phyloP scores from a whole-genome alignment of 2,888 invertebrate genomes.

The Tetrapedia diversipes region DNA sequence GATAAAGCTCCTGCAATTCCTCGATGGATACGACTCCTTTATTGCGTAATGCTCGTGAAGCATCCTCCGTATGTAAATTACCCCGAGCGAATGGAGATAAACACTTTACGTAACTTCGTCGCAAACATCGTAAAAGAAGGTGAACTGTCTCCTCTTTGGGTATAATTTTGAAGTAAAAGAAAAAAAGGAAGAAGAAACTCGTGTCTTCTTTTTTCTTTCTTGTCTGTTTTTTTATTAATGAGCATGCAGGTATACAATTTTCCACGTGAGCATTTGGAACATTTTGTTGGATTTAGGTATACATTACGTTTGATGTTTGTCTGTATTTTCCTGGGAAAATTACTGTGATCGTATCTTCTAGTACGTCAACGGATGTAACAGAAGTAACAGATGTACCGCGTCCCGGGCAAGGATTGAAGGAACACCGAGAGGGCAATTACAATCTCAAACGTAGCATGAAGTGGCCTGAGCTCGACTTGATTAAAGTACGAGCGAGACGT shows the following conservation, averaged over 20 bases:
- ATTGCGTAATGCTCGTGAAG: background rate
- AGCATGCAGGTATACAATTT: too few species aligned
- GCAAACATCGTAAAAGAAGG: background rate
- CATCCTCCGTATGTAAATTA: background rate
- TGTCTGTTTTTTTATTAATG: too few species aligned
- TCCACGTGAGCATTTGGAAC: too few species aligned
- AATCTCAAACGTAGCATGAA: conserved; percentile 21
- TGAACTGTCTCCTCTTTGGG: background rate
- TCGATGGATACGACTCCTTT: background rate
- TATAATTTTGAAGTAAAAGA: background rate
- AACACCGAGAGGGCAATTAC: conserved; percentile 15
- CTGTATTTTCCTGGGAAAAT: too few species aligned
- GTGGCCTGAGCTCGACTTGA: conserved; percentile 10
- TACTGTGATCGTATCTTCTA: too few species aligned
- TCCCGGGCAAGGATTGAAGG: background rate
- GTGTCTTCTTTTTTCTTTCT: too few species aligned
- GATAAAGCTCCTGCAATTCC: background rate
- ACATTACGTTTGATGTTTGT: too few species aligned
- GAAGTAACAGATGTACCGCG: background rate
- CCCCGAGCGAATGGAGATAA: background rate
- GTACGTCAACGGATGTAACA: too few species aligned
- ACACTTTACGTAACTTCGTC: conserved; percentile 16
- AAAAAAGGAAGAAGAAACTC: too few species aligned
- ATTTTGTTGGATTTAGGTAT: too few species aligned
- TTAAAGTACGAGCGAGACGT: conserved; percentile 30